Evolutionary conservation across 2,888 invertebrate genomes (phyloP), one percentile per base, ranked within the genome.

Genomic region (Miltochrista miniata): DNA sequence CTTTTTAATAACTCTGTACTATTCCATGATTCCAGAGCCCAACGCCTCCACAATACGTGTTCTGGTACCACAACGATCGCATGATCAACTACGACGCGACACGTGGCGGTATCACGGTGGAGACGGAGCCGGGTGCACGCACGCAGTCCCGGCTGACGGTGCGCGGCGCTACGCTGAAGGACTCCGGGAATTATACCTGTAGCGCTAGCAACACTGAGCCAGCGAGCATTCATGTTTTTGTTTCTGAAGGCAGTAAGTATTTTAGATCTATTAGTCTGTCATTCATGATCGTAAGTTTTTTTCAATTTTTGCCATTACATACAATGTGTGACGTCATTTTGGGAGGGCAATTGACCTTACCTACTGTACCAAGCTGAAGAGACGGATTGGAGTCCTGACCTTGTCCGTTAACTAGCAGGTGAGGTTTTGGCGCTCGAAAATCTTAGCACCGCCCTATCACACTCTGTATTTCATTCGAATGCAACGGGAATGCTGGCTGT

Each of bases 41-140:
- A 46, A 96, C 96, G 61, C 97, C 97, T 51, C 97, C 98, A 24
- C 97, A 97, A 83, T 98, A 97, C 93, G 97, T 98, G 68, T 98
- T 97, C 93, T 98, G 98, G 98, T 98, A 97, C 91, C 98, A 98
- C 93, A 97, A 98, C 89, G 96, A 96, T 83, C 95, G 96, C 72
- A 97, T 98, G 96, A 97, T 98, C 87, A 98, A 98, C 93, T 97
- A 97, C 88, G 97, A 97, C 86, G 96, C 95, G 56, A 94, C 96
- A 40, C 93, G 97, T 68, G 91, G 91, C 18, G 95, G 96, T 34
- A 96, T 97, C 74, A 94, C 95, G 31, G 97, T 98, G 70, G 96
- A 96, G 88, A 97, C 97, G 37, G 96, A 96, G 82, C 96, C 96
- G 49, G 97, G 96, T 36, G 95, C 96, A 54, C 93, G 96, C 64